These are phyloP conservation scores for Cygnus atratus DNA, from an alignment of 2,113 vertebrate genomes.

Conservation along the genomic window DNA sequence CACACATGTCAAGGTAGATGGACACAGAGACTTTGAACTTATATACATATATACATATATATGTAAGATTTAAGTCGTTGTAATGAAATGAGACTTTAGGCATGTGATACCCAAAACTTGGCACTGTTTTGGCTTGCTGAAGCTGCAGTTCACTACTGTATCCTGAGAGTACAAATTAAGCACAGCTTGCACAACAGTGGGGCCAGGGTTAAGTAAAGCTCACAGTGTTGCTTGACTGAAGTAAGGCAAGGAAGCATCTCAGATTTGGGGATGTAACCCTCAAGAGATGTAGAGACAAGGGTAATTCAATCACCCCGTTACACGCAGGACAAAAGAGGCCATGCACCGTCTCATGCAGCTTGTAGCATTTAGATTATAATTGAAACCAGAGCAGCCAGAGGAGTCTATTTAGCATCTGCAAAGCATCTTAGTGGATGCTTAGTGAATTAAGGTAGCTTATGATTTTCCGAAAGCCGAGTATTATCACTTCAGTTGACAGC, in stretches of 20 bases:
- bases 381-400: constrained; percentile 6
- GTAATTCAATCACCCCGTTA: background rate
- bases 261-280: background rate
- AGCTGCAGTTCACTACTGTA: background rate
- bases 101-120: background rate
- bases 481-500: constrained; percentile 16
- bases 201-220: background rate
- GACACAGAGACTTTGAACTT: background rate
- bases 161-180: background rate
- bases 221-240: background rate
- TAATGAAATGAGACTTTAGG: background rate
- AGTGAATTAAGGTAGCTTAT: constrained; percentile 47
- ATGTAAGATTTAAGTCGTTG: background rate
- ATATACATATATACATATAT: background rate
- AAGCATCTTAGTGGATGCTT: constrained; percentile 17
- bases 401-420: constrained; percentile 18
- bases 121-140: background rate
- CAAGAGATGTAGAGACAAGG: background rate
- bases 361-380: constrained; percentile 36
- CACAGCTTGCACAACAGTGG: background rate
- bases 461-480: constrained; percentile 47
- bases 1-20: background rate
- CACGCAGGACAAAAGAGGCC: background rate
- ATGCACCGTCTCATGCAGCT: background rate
- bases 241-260: background rate